These are phyloP conservation scores for Hirudo medicinalis DNA, from an alignment of 1,140 invertebrate genomes.

Conservation along the genomic window DNA sequence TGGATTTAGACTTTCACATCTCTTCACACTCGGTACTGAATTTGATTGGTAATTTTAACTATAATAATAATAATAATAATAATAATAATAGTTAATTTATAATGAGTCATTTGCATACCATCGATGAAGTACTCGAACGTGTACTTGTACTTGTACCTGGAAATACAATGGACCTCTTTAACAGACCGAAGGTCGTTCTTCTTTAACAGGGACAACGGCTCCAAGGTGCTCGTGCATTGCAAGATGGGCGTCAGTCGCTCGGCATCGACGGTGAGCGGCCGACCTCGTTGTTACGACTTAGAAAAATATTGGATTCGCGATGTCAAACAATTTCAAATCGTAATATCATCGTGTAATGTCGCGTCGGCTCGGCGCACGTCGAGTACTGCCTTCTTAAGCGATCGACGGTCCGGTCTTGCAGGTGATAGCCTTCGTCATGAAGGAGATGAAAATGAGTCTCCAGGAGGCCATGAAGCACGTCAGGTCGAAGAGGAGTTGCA, in stretches of 20 bases:
- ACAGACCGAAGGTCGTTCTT: not conserved
- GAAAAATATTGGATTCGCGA: not conserved
- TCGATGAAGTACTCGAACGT: no score
- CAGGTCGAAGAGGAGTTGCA: constrained; percentile 73
- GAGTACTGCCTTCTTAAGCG: no score
- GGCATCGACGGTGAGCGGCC: constrained; percentile 70
- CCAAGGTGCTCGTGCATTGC: constrained; percentile 88
- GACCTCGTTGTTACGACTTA: not conserved
- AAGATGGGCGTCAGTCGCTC: constrained; percentile 98
- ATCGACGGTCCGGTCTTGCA: constrained; percentile 16
- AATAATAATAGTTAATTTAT: no score
- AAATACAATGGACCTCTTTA: no score
- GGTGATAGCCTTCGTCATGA: constrained; percentile 88
- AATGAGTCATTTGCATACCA: no score
- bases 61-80: no score
- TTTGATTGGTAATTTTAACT: no score
- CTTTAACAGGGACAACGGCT: constrained; percentile 57
- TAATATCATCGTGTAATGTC: not conserved
- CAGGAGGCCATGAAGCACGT: constrained; percentile 75
- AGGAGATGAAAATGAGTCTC: constrained; percentile 85
- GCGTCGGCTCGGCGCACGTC: not conserved
- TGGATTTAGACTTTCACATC: no score
- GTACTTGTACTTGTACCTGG: no score
- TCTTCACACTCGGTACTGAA: no score
- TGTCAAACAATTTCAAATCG: not conserved